Percentiles rank a stretch among this genome's conserved stretches.
phyloP scores from a whole-genome alignment of 2,113 vertebrate genomes.

The Muntiacus muntjak region DNA sequence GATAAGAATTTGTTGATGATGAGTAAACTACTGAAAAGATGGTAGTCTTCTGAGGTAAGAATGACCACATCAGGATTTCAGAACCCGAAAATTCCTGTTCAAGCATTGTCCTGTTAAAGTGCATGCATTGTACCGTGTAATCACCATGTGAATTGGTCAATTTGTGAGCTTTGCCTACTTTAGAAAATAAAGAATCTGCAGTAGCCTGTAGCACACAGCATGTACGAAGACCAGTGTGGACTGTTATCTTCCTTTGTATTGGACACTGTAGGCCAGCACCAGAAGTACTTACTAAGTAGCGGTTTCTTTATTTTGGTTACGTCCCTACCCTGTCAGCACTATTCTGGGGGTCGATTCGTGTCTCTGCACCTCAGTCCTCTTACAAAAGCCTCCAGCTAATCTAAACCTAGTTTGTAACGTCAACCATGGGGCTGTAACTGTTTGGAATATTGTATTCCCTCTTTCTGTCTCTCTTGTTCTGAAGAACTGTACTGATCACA shows the following conservation, averaged over 20 bases:
- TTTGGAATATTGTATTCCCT: conserved; percentile 39
- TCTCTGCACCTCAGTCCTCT: conserved; percentile 13
- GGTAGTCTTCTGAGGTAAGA: not conserved
- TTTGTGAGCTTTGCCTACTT: conserved; percentile 30
- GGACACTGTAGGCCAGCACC: conserved; percentile 25
- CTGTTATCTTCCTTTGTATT: not conserved
- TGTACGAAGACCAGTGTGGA: conserved; percentile 5
- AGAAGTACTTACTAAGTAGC: conserved; percentile 15
- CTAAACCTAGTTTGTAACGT: conserved; percentile 42
- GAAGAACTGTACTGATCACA: conserved; percentile 45
- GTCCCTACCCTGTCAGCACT: not conserved
- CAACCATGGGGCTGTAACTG: conserved; percentile 23
- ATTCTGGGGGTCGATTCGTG: not conserved
- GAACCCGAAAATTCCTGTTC: not conserved
- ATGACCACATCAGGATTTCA: not conserved
- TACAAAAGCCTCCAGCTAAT: not conserved
- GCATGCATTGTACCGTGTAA: conserved; percentile 46
- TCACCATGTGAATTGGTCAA: not conserved
- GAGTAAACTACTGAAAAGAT: not conserved
- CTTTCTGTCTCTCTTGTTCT: conserved; percentile 19
- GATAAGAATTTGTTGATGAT: not conserved
- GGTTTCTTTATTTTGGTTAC: not conserved
- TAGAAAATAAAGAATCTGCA: conserved; percentile 20
- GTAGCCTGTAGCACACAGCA: conserved; percentile 32
- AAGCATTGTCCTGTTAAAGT: conserved; percentile 23